Conservation (phyloP, 2,888 invertebrate species). For the Drosophila paracracens region DNA sequence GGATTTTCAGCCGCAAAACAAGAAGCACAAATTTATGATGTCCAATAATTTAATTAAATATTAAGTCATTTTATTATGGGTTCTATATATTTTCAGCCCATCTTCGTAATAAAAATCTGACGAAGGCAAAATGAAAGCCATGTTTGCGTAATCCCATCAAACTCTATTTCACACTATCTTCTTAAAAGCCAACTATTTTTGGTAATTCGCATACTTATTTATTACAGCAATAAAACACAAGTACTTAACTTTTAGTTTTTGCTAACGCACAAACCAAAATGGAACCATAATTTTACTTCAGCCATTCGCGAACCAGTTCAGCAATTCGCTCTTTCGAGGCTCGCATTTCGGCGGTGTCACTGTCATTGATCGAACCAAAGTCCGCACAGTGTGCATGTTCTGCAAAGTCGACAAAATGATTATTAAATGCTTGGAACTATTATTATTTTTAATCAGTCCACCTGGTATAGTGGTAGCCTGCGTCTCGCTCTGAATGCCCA, state of each 20-base stretch:
- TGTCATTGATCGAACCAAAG: slow-evolving; percentile 77
- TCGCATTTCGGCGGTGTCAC: slow-evolving; percentile 76
- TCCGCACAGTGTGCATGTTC: slow-evolving; percentile 83
- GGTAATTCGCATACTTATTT: slow-evolving; percentile 12
- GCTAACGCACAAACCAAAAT: slow-evolving; percentile 9
- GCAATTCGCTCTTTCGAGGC: slow-evolving; percentile 82
- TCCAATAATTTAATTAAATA: background rate
- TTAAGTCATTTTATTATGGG: slow-evolving; percentile 1
- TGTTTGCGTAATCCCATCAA: background rate
- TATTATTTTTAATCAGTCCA: slow-evolving; percentile 13
- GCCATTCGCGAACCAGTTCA: slow-evolving; percentile 79
- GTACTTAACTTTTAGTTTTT: slow-evolving; percentile 4
- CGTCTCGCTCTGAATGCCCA: slow-evolving; percentile 84
- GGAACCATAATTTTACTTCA: slow-evolving; percentile 38
- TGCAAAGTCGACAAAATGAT: slow-evolving; percentile 25
- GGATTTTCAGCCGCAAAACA: slow-evolving; percentile 18
- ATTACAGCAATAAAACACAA: slow-evolving; percentile 23
- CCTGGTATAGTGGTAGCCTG: slow-evolving; percentile 80
- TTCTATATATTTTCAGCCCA: slow-evolving; percentile 1
- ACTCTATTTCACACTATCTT: background rate
- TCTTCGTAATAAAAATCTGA: background rate
- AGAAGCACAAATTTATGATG: slow-evolving; percentile 28
- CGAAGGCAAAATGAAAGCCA: background rate
- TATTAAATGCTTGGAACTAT: background rate
- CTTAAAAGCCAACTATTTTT: background rate